Base-by-base conservation (phyloP, 2,888 invertebrate genomes). In the Eupithecia centaureata region DNA sequence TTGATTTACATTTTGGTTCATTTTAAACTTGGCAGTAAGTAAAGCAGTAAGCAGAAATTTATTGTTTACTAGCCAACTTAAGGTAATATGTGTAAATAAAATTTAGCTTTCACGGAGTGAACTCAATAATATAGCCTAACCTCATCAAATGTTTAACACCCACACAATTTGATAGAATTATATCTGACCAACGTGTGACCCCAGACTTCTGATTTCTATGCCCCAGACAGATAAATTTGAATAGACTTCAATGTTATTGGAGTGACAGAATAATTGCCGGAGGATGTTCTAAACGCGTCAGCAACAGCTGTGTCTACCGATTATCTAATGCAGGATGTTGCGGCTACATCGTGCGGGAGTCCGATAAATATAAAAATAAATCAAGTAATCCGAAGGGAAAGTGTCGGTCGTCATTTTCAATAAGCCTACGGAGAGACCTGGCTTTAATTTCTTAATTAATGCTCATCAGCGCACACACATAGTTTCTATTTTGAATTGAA, bases 221-320 rank as follows among this genome's bases (percentile, higher is more conserved):
- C n/a, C n/a, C 47, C 2, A 8, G 22, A 22, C 47, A 22, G 22
- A 47, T 3, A n/a, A 8, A 8, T n/a, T 5, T 38, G 22, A 10
- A 22, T 22, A 18, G 8, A 38, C 5, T 51, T 8, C 25, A 51
- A 7, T 52, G 27, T 27, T 10, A 52, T 7, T n/a, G 30, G n/a
- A 18, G 30, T 18, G 56, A 56, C 56, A 56, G 30, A 56, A 10
- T 3, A 7, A 30, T 30, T 15, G 8, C 61, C 56, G 28, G 13
- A 54, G 65, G 59, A 65, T 54, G 60, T 59, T 3, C 32, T 58
- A 64, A 65, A 65, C 5, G 38, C 38, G 54, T 65, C 65, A 65
- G 3, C 59, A 27, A 35, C 27, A 30, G n/a, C 22, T 22, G 30
- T 5, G n/a, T 8, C 10, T 51, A 12, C 15, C 27, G 25, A 15